Conservation (phyloP, 2,113 vertebrate species). For the Chaetorhynchus papuensis region DNA sequence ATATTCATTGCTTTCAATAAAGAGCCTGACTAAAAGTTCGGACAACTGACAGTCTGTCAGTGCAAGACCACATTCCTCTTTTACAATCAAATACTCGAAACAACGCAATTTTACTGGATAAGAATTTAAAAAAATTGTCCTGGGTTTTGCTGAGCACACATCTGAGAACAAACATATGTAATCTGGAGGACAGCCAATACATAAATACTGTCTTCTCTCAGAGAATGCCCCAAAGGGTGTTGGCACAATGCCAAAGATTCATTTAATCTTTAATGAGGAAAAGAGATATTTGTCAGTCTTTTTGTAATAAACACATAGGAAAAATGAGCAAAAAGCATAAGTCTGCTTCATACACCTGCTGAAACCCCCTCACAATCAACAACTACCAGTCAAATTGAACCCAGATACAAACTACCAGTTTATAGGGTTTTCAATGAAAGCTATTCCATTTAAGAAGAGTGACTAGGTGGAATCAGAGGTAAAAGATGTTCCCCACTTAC, state of each 20-base stretch:
- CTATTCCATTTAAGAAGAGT: neutral
- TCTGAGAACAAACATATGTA: neutral
- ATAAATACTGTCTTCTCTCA: neutral
- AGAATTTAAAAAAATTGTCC: neutral
- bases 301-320: neutral
- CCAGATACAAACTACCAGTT: neutral
- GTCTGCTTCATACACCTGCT: neutral
- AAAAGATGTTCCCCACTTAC: slow-evolving; percentile 67
- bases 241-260: neutral
- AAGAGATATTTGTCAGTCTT: neutral
- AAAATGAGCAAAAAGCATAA: neutral
- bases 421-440: neutral
- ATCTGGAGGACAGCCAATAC: neutral
- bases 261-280: neutral
- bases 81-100: neutral
- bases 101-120: neutral
- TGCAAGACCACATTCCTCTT: neutral
- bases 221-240: neutral
- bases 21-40: neutral
- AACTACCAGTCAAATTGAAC: neutral
- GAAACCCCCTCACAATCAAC: neutral
- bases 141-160: neutral
- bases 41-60: neutral
- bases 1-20: neutral
- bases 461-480: neutral